Evolutionary conservation across 2,888 invertebrate genomes (phyloP), one percentile per base, ranked within the genome.

Genomic region (Lasius fuliginosus): DNA sequence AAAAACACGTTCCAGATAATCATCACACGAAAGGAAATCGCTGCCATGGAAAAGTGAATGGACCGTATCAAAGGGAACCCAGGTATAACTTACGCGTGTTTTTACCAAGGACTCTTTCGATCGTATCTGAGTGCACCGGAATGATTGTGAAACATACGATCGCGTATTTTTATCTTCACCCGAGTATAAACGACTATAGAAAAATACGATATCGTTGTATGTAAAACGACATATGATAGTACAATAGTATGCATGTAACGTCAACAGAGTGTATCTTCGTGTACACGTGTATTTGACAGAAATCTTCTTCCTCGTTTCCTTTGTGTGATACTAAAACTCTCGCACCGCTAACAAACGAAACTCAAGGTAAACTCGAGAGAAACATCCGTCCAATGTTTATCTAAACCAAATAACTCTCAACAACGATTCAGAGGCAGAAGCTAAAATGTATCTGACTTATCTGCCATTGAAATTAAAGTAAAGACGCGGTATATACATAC

Each of bases 1-100:
- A 83, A 53, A 53, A 67, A 82, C 84, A 82, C 56, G 67, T 65
- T 71, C 36, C 53, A 67, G 84, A 84, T 84, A 82, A 82, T 60
- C 67, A 82, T 84, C 82, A 30, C 82, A 30, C 23, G 58, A 65
- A 67, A 56, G 58, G 33, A 56, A 73, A 83, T 82, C 53, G 73
- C 27, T 49, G 46, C 9, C 49, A 4, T 42, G 53, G 46, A 58
- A 60, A 82, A 82, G 82, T 67, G 18, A 71, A 46, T 18, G 42
- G 12, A 42, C 53, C 56, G 46, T 71, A 23, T 71, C 33, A 18
- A 69, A 79, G 30, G 27, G 42, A 30, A 53, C 27, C 36, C 9
- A 30, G 15, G 6, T 40, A 15, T 69, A 56, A 77, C 56, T 77
- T 40, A 53, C 27, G 68, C n/a, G 8, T 67, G 42, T 64, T 46